Evolutionary conservation across 2,888 invertebrate genomes (phyloP), one percentile per base, ranked within the genome.

Genomic region (Cephus runcator): DNA sequence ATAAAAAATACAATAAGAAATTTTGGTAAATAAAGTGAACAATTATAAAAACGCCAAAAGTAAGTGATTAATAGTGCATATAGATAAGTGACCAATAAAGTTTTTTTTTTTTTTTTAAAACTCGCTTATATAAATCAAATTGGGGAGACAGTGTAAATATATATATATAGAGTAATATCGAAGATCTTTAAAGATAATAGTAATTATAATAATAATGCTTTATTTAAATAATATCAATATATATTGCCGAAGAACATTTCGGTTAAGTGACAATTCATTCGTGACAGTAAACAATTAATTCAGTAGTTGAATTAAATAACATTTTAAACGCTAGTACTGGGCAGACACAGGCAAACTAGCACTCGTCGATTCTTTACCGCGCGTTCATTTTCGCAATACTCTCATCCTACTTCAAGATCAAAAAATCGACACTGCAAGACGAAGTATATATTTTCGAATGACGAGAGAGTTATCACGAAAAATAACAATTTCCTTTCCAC

Each of bases 1-100:
- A 90, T 86, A 84, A 87, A 88, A 88, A 88, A 82, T 81, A 84
- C 85, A 81, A 80, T 82, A 87, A 87, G 85, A 84, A 86, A 81
- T 85, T 83, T 83, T 76, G 36, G 76, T 56, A 80, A 80, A 80
- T 76, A 75, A 80, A 81, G 81, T 77, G 33, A 33, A 76, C 79
- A 81, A 83, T 82, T 78, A 74, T 83, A 83, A 81, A 82, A 79
- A 82, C 84, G 83, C 84, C 81, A 78, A 82, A 83, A 81, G 69
- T 69, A 30, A 15, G 31, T 69, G 15, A 40, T 23, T 15, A 40
- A 15, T 23, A 40, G 15, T 40, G 40, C 40, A 4, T 40, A 40
- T 23, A 40, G 15, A 6, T 40, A 40, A 40, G 4, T 40, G 40
- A 40, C 2, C 2, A 40, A 40, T 1, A 0, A 36, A 12, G 1